These are phyloP conservation scores for Alethe castanea DNA, from an alignment of 2,113 vertebrate genomes.

Conservation along the genomic window DNA sequence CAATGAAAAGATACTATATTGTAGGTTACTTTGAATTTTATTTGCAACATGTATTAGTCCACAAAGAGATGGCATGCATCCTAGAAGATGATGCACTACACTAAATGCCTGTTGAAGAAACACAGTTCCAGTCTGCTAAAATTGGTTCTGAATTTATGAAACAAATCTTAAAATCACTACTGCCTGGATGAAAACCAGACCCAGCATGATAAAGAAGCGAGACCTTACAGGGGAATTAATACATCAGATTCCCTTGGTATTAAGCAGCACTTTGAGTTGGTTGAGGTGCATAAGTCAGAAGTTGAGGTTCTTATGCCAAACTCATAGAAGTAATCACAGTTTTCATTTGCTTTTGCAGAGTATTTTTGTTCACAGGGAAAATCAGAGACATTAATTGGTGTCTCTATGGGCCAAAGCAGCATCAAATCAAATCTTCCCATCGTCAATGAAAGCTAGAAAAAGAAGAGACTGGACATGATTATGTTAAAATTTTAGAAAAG, in stretches of 20 bases:
- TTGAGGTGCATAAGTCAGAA: accelerated
- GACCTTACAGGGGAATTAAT: background rate
- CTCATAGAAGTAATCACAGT: background rate
- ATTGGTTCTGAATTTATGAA: background rate
- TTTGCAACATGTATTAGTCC: background rate
- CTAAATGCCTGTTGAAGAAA: background rate
- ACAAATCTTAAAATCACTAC: background rate
- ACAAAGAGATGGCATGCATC: background rate
- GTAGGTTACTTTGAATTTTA: background rate
- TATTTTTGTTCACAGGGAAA: background rate
- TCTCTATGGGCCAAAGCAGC: background rate
- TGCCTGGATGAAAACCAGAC: background rate
- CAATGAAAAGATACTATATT: background rate
- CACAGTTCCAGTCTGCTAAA: background rate
- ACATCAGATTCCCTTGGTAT: background rate
- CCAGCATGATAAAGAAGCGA: background rate
- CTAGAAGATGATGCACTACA: background rate
- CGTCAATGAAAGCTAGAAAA: background rate
- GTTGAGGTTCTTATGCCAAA: background rate
- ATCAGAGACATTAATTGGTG: background rate
- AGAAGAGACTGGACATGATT: background rate
- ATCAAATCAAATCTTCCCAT: background rate
- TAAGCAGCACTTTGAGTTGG: background rate
- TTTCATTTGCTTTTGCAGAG: background rate
- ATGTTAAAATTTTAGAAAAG: background rate